phyloP scores from a whole-genome alignment of 2,888 invertebrate genomes.

The Metacarcinus magister region DNA sequence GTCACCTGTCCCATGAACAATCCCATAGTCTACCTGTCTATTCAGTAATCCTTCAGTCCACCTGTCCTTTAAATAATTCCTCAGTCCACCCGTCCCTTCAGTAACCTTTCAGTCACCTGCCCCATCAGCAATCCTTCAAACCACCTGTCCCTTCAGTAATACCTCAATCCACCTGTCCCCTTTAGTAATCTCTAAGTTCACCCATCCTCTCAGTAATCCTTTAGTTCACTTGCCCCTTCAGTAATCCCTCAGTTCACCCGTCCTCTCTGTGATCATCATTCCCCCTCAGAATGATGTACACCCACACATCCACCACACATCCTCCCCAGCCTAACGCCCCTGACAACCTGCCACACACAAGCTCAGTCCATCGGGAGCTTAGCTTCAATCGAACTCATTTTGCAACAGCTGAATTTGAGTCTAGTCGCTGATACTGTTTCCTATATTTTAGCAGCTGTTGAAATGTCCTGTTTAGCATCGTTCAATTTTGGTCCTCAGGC shows the following conservation, averaged over 20 bases:
- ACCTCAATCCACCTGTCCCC: background rate
- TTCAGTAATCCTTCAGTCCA: background rate
- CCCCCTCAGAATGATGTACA: background rate
- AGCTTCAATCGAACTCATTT: background rate
- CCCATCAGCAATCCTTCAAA: background rate
- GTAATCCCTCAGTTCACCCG: no score
- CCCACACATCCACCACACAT: background rate
- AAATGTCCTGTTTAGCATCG: background rate
- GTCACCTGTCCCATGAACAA: no score
- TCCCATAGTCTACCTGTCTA: no score
- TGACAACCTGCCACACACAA: constrained; percentile 6
- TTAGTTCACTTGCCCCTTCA: background rate
- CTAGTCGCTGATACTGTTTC: background rate
- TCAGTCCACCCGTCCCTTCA: background rate
- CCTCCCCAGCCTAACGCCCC: background rate
- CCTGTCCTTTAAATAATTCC: background rate
- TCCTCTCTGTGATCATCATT: no score
- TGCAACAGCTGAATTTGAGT: background rate
- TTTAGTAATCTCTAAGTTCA: background rate
- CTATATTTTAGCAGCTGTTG: background rate
- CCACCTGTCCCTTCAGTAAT: background rate
- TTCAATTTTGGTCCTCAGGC: background rate
- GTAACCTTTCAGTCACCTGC: background rate
- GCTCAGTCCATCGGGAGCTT: background rate
- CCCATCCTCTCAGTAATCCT: background rate